These are phyloP conservation scores for Glaucomys volans DNA, from an alignment of 2,113 vertebrate species.

Conservation along the genomic window DNA sequence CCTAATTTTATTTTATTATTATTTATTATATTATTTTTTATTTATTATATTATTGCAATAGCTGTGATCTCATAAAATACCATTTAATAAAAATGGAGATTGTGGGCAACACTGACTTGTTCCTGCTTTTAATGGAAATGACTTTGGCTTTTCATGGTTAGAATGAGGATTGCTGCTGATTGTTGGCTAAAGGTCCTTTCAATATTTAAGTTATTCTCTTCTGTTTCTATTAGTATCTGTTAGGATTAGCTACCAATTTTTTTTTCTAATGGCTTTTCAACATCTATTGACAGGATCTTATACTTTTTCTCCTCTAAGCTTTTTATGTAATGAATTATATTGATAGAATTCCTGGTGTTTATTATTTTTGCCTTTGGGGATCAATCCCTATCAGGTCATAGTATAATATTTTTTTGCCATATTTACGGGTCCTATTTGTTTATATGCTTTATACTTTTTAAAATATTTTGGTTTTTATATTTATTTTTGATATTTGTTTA, in stretches of 20 bases:
- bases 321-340: slow-evolving; percentile 1
- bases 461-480: slow-evolving; percentile 43
- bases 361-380: not conserved
- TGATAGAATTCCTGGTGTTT: not conserved
- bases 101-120: not conserved
- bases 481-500: slow-evolving; percentile 34
- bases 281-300: not conserved
- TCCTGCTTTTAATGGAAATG: slow-evolving; percentile 34
- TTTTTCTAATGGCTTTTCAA: not conserved
- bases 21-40: too few relatives aligned
- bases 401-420: slow-evolving; percentile 5
- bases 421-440: slow-evolving; percentile 12
- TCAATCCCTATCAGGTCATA: not conserved
- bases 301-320: not conserved
- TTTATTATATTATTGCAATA: slow-evolving; percentile 37
- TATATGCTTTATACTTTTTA: not conserved
- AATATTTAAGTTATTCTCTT: slow-evolving; percentile 25
- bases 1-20: not conserved
- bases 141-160: slow-evolving; percentile 32
- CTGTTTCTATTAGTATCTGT: not conserved
- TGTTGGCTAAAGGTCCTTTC: slow-evolving; percentile 37
- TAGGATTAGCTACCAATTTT: not conserved
- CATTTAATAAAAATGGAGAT: slow-evolving; percentile 1
- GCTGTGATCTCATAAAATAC: slow-evolving; percentile 35
- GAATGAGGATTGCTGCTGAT: slow-evolving; percentile 1